A percentile compares a stretch with the other conserved stretches of the same genome.
These are phyloP conservation scores for Octopus bimaculoides DNA, from an alignment of 1,140 invertebrate genomes.

Conservation along the genomic window DNA sequence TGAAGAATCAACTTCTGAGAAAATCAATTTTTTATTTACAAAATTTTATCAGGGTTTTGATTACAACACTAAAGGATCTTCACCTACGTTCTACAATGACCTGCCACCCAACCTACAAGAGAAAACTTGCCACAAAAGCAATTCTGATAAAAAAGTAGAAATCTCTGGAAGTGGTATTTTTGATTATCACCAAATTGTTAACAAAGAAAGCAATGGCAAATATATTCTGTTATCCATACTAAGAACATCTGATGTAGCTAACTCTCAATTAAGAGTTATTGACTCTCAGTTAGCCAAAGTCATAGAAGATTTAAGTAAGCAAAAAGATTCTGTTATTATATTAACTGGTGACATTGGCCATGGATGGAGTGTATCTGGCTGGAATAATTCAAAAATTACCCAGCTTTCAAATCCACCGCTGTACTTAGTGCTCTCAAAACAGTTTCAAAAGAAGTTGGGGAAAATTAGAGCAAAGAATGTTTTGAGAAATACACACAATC, in stretches of 20 bases:
- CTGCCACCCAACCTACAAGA: not conserved
- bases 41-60: not conserved
- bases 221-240: not conserved
- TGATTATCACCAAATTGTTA: not conserved
- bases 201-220: not conserved
- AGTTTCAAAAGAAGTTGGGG: not conserved
- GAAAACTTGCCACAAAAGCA: not conserved
- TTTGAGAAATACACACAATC: not conserved
- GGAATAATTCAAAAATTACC: not conserved
- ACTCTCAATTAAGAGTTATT: not conserved
- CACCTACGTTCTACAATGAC: not conserved
- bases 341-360: conserved; percentile 7
- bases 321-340: not conserved
- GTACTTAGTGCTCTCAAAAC: not conserved
- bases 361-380: not conserved
- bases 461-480: conserved; percentile 1
- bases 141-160: not conserved
- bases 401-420: conserved; percentile 6
- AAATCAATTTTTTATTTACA: not conserved
- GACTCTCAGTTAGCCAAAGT: not conserved
- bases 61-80: no score
- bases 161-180: not conserved
- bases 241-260: not conserved
- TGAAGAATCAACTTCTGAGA: not conserved
- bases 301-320: not conserved